Percentiles rank a stretch among this genome's conserved stretches.
Conservation (phyloP, 2,888 invertebrate genomes). For the Pyralis farinalis region DNA sequence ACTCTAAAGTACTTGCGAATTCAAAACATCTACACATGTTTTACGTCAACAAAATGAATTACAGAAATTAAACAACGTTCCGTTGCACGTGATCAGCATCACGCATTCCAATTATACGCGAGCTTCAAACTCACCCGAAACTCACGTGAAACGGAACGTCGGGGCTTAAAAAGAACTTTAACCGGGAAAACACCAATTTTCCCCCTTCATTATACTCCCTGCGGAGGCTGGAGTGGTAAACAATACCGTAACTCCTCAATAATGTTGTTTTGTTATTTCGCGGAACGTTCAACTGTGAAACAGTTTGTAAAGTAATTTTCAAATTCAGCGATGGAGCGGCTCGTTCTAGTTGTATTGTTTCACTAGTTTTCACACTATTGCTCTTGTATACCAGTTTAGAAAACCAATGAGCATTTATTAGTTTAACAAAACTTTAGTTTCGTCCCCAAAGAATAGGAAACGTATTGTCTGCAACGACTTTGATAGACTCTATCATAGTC, state of each 20-base stretch:
- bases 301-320: constrained; percentile 23
- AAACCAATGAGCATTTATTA: too few relatives aligned
- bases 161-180: constrained; percentile 15
- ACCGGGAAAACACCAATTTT: constrained; percentile 22
- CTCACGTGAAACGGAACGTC: constrained; percentile 8
- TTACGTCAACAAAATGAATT: not conserved
- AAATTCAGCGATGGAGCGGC: not conserved
- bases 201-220: constrained; percentile 15
- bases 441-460: too few relatives aligned
- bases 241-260: constrained; percentile 53
- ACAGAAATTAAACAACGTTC: too few relatives aligned
- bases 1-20: not conserved
- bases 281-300: constrained; percentile 18
- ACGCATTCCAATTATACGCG: not conserved
- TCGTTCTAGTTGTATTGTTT: not conserved
- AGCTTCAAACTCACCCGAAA: constrained; percentile 5
- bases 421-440: too few relatives aligned
- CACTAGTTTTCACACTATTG: not conserved
- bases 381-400: too few relatives aligned
- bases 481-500: too few relatives aligned
- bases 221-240: constrained; percentile 28
- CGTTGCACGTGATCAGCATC: too few relatives aligned
- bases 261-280: constrained; percentile 41
- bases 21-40: not conserved
- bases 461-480: too few relatives aligned